phyloP scores from a whole-genome alignment of 2,797 vertebrate genomes.

The Acomys russatus region DNA sequence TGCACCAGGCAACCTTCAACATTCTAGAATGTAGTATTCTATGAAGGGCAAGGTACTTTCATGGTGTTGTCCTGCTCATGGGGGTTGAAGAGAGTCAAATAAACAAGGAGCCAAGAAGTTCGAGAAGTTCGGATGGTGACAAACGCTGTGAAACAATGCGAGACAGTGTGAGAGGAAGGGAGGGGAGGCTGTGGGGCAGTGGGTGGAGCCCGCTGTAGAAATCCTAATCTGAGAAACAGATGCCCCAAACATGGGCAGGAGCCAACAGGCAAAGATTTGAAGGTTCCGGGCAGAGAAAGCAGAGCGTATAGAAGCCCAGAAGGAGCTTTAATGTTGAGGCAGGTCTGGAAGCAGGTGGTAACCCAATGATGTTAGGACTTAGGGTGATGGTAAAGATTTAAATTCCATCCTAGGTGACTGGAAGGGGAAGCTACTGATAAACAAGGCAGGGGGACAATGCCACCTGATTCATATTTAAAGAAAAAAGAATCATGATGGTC shows the following conservation, averaged over 20 bases:
- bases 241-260: neutral
- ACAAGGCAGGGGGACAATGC: neutral
- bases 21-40: neutral
- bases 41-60: neutral
- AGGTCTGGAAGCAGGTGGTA: neutral
- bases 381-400: neutral
- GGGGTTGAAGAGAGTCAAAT: neutral
- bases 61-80: neutral
- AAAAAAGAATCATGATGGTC: neutral
- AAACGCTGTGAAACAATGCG: neutral
- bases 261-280: neutral
- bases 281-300: neutral
- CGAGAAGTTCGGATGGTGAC: neutral
- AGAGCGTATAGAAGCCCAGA: neutral
- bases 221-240: slow-evolving; percentile 7
- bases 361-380: neutral
- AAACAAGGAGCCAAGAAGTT: neutral
- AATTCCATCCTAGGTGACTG: neutral
- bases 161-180: neutral
- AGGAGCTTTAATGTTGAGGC: neutral
- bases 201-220: neutral
- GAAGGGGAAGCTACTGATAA: neutral
- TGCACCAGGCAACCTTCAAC: neutral
- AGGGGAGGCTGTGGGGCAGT: neutral
- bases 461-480: neutral